Evolutionary conservation across 1,140 invertebrate genomes (phyloP).

Genomic region (Temnothorax curvispinosus): DNA sequence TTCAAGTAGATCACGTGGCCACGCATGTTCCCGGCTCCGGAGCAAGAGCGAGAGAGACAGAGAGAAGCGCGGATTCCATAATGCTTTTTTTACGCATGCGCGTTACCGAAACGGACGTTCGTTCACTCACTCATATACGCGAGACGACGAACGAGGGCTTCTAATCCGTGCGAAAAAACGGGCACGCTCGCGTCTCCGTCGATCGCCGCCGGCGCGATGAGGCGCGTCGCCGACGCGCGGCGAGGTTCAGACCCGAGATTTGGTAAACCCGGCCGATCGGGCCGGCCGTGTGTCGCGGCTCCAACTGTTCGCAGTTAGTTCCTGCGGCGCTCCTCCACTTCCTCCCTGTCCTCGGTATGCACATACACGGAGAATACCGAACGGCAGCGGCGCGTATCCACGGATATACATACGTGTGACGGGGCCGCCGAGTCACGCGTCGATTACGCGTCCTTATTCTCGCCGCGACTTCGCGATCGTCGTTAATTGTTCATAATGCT

Average conservation of each 20-base stretch:
- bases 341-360: conserved; percentile 73
- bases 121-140: conserved; percentile 50
- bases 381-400: conserved; percentile 52
- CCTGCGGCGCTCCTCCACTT: conserved; percentile 59
- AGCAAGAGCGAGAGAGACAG: neutral
- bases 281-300: conserved; percentile 76
- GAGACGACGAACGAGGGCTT: neutral
- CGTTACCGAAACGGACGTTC: conserved; percentile 22
- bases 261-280: conserved; percentile 65
- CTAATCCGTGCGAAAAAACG: neutral
- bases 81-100: conserved; percentile 64
- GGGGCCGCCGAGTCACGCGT: conserved; percentile 39
- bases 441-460: conserved; percentile 20
- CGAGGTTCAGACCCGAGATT: conserved; percentile 37
- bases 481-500: neutral
- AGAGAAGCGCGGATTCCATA: conserved; percentile 30
- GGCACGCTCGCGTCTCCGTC: neutral
- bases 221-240: neutral
- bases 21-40: conserved; percentile 35
- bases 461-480: neutral
- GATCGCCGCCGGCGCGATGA: neutral
- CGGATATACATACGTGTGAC: conserved; percentile 41
- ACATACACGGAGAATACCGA: conserved; percentile 59
- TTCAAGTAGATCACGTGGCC: conserved; percentile 59
- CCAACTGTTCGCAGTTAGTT: conserved; percentile 76